A percentile compares a stretch with the other conserved stretches of the same genome.
Conservation (phyloP, 2,888 invertebrate species). For the Mesorhabditis sp. region DNA sequence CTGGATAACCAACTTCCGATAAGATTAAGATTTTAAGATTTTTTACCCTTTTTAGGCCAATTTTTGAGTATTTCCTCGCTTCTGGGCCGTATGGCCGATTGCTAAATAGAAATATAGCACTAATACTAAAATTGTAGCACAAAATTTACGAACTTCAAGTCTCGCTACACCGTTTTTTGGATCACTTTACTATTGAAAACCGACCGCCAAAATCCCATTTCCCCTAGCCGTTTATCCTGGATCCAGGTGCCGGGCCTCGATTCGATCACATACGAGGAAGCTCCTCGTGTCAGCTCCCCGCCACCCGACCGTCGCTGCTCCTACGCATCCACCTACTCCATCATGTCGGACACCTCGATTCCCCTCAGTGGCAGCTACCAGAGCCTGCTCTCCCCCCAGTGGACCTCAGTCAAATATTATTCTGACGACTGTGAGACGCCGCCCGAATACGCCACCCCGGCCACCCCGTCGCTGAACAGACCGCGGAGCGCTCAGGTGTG, state of each 20-base stretch:
- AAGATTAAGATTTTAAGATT: too few relatives aligned
- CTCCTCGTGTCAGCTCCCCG: slow-evolving; percentile 29
- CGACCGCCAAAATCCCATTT: too few relatives aligned
- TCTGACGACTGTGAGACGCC: slow-evolving; percentile 40
- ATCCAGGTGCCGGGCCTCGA: too few relatives aligned
- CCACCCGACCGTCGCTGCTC: slow-evolving; percentile 49
- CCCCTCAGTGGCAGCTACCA: slow-evolving; percentile 46
- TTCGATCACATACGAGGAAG: slow-evolving; percentile 11
- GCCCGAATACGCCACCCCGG: slow-evolving; percentile 19
- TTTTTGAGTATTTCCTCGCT: too few relatives aligned
- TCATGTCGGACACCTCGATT: slow-evolving; percentile 41
- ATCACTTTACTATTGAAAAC: too few relatives aligned
- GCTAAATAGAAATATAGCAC: too few relatives aligned
- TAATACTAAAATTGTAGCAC: too few relatives aligned
- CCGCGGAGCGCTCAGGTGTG: slow-evolving; percentile 49
- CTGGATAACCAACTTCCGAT: slow-evolving; percentile 14
- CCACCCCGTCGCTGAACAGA: slow-evolving; percentile 29
- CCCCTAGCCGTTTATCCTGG: too few relatives aligned
- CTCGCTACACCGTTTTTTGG: too few relatives aligned
- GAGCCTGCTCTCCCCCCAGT: slow-evolving; percentile 49
- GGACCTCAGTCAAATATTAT: slow-evolving; percentile 36
- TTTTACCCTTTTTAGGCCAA: too few relatives aligned
- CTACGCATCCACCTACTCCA: slow-evolving; percentile 45
- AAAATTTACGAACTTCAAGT: too few relatives aligned
- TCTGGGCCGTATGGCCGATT: too few relatives aligned